Conservation (phyloP, 2,113 vertebrate species). For the Ceyx cyanopectus region DNA sequence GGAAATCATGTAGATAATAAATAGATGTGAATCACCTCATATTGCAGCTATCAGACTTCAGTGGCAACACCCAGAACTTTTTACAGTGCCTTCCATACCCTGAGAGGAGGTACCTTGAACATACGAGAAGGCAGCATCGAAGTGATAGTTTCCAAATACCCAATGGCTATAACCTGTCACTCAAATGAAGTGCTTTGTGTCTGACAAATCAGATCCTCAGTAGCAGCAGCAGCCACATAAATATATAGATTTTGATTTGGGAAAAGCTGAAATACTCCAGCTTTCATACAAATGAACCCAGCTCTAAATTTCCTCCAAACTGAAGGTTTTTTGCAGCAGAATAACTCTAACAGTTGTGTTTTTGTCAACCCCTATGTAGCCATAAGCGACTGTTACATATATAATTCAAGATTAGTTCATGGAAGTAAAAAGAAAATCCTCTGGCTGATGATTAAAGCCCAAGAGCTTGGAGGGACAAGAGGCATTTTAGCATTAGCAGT, state of each 20-base stretch:
- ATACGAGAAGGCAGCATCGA: neutral
- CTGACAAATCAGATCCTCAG: neutral
- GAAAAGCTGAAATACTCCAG: neutral
- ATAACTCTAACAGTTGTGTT: neutral
- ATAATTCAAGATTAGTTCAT: neutral
- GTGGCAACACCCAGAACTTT: neutral
- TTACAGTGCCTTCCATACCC: neutral
- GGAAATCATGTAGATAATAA: neutral
- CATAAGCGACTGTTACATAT: neutral
- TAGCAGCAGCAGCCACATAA: neutral
- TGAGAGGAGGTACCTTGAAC: neutral
- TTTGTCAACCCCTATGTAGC: neutral
- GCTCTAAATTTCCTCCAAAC: neutral
- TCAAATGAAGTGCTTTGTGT: neutral
- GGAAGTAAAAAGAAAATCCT: neutral
- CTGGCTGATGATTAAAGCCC: neutral
- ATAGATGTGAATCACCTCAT: neutral
- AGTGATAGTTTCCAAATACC: neutral
- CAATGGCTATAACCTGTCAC: neutral
- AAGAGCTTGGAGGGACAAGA: neutral
- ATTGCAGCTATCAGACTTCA: neutral
- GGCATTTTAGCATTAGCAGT: neutral
- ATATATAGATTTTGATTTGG: neutral
- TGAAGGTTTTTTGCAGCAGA: neutral
- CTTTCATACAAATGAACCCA: neutral